Percentiles rank a stretch among this genome's conserved stretches.
Evolutionary conservation across 2,888 invertebrate species (phyloP).

Genomic region (Perithous albicinctus): DNA sequence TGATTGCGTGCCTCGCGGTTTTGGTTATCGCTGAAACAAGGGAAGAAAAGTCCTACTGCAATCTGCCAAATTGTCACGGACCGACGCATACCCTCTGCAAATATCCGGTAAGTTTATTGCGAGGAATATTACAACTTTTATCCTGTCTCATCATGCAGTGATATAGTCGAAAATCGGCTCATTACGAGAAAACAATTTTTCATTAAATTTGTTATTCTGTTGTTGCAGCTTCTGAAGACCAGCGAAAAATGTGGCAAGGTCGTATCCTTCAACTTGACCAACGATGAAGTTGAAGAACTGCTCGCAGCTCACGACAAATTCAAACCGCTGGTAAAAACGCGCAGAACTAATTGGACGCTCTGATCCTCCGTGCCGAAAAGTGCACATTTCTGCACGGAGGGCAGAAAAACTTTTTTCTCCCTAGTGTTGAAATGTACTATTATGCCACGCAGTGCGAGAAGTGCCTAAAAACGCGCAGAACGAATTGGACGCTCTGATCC

Average conservation of each 20-base stretch:
- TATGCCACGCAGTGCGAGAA: too few species aligned
- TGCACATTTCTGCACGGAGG: too few species aligned
- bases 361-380: too few species aligned
- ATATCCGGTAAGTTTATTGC: slow-evolving; percentile 5
- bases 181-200: too few species aligned
- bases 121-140: background rate
- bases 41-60: too few species aligned
- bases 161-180: too few species aligned
- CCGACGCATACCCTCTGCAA: background rate
- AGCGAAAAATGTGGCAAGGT: slow-evolving; percentile 31
- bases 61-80: slow-evolving; percentile 1
- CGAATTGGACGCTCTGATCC: too few species aligned
- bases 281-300: slow-evolving; percentile 53
- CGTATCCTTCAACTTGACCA: slow-evolving; percentile 11
- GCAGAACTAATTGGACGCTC: slow-evolving; percentile 51
- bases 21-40: slow-evolving; percentile 14
- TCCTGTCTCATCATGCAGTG: too few species aligned
- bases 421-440: too few species aligned
- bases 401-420: too few species aligned
- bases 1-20: slow-evolving; percentile 19
- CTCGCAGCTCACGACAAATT: slow-evolving; percentile 66
- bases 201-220: background rate
- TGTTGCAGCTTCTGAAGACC: background rate
- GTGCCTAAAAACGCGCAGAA: too few species aligned
- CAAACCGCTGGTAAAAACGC: slow-evolving; percentile 60